Evolutionary conservation across 2,888 invertebrate species (phyloP), one percentile per base, ranked within the genome.

Genomic region (Pediacus dermestoides): DNA sequence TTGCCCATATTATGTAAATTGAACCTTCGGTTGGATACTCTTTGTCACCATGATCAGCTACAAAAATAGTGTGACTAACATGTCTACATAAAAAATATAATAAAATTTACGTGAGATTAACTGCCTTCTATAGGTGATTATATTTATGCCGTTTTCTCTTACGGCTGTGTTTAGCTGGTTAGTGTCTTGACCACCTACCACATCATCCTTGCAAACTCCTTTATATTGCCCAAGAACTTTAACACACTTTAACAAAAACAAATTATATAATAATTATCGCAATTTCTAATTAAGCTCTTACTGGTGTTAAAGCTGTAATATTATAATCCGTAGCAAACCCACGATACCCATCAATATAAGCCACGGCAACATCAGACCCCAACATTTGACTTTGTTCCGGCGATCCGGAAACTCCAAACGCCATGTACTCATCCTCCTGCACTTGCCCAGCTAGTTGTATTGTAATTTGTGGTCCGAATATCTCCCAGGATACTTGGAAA

Each of bases 401-500:
- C 1, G 83, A 80, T 31, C 92, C 92, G 13, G 91, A 91, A 34
- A 91, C 70, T 16, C 93, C 93, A 68, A 92, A 91, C 8, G 89
- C 82, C 80, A 93, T 84, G 70, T 93, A 93, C 54, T 90, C 89
- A 55, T 84, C 74, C 50, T 79, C 78, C 1, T 64, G 74, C 30
- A 87, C 78, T 74, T 85, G 82, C 1, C 83, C 92, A 7, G 88
- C 82, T 7, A 93, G 70, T 66, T 91, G 85, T 37, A 92, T 74
- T 4, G 92, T 92, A 47, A 93, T 80, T 64, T 85, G 85, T 12
- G 85, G 87, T 0, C 92, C 92, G 67, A 91, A 91, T 14, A 91
- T 82, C 66, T 92, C 91, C 92, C 92, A 93, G 6, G 86, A 82
- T 1, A 90, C 77, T 72, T 89, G 88, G 48, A 82, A 73, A 63